Percentiles rank a stretch among this genome's conserved stretches.
These are phyloP conservation scores for Cyanistes caeruleus DNA, from an alignment of 2,113 vertebrate species.

Conservation along the genomic window DNA sequence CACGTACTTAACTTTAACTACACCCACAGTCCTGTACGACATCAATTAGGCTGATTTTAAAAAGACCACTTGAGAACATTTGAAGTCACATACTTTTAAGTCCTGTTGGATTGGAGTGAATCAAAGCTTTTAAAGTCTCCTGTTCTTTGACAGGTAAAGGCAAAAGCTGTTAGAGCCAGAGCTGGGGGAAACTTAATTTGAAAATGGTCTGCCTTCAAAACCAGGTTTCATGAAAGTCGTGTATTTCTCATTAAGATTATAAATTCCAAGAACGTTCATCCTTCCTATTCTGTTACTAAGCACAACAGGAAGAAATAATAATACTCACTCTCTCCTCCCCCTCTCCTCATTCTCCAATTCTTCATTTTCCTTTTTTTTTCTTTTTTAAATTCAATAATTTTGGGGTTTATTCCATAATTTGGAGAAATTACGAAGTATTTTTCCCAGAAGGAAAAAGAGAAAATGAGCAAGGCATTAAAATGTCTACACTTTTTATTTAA, in stretches of 20 bases:
- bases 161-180: not conserved
- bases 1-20: slow-evolving; percentile 46
- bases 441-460: not conserved
- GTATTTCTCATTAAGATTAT: not conserved
- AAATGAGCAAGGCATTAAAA: not conserved
- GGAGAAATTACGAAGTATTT: not conserved
- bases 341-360: not conserved
- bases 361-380: not conserved
- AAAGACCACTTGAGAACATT: not conserved
- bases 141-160: not conserved
- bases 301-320: not conserved
- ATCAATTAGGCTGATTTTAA: slow-evolving; percentile 1
- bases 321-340: not conserved
- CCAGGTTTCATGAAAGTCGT: not conserved
- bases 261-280: not conserved
- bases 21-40: not conserved
- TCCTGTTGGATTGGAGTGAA: not conserved
- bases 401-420: not conserved
- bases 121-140: not conserved
- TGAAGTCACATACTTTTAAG: not conserved
- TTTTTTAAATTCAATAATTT: not conserved
- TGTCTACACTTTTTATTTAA: not conserved
- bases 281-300: not conserved
- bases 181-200: not conserved
- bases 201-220: not conserved